Conservation (phyloP, 2,113 vertebrate genomes). For the Alectura lathami region DNA sequence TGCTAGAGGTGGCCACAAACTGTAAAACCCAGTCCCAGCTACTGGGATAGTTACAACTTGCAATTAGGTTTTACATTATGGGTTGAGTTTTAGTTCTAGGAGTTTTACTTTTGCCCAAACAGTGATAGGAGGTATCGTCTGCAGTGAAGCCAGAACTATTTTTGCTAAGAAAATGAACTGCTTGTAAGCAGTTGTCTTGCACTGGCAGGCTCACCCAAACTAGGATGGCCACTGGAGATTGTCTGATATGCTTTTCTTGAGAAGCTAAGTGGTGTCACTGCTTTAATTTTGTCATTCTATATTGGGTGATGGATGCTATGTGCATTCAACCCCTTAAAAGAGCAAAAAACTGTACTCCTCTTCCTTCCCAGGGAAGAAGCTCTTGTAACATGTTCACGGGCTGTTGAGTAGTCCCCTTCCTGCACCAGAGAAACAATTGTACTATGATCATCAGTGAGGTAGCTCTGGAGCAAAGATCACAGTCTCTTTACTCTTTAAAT, state of each 20-base stretch:
- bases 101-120: not conserved
- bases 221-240: not conserved
- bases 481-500: not conserved
- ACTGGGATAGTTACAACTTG: not conserved
- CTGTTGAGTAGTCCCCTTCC: not conserved
- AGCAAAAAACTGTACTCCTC: not conserved
- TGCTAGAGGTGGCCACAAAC: not conserved
- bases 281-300: not conserved
- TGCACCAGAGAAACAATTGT: not conserved
- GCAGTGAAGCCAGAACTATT: not conserved
- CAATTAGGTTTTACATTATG: not conserved
- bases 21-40: not conserved
- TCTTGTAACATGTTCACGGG: fast-evolving
- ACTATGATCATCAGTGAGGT: not conserved
- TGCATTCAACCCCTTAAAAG: not conserved
- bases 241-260: not conserved
- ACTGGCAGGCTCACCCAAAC: not conserved
- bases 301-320: not conserved
- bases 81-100: not conserved
- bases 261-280: not conserved
- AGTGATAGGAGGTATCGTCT: not conserved
- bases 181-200: not conserved
- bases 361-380: not conserved
- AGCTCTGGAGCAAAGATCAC: not conserved
- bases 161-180: not conserved